Conservation (phyloP, 2,888 invertebrate genomes). For the Branchellion lobata region DNA sequence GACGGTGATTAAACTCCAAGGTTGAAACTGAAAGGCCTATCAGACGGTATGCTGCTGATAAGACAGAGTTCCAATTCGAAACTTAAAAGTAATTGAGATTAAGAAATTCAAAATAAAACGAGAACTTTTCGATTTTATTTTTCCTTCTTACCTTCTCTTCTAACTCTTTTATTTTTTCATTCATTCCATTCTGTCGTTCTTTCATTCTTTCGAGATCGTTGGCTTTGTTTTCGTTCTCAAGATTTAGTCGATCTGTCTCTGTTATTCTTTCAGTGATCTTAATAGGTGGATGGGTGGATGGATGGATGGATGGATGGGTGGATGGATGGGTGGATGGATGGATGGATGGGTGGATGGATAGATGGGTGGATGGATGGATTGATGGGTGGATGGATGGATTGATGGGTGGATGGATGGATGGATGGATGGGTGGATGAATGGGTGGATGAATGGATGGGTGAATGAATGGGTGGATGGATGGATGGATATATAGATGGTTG, state of each 20-base stretch:
- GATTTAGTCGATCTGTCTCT: not conserved
- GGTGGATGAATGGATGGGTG: too few species aligned
- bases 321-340: not conserved
- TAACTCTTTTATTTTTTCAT: not conserved
- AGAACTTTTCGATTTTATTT: too few species aligned
- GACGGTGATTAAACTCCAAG: too few species aligned
- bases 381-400: too few species aligned
- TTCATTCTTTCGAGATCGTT: not conserved
- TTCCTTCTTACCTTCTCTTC: slow-evolving; percentile 30
- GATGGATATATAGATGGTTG: too few species aligned
- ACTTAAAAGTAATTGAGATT: too few species aligned
- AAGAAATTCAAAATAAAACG: too few species aligned
- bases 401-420: not conserved
- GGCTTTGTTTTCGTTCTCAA: not conserved
- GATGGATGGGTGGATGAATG: too few species aligned
- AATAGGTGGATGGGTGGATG: not conserved
- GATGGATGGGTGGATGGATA: not conserved
- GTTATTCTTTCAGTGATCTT: slow-evolving; percentile 6
- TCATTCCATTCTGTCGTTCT: not conserved
- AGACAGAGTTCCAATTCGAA: too few species aligned
- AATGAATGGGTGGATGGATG: not conserved
- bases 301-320: not conserved
- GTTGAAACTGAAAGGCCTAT: too few species aligned
- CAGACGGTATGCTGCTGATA: too few species aligned
- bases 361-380: too few species aligned